Evolutionary conservation across 2,797 vertebrate genomes (phyloP).

Genomic region (Thunnus albacares): DNA sequence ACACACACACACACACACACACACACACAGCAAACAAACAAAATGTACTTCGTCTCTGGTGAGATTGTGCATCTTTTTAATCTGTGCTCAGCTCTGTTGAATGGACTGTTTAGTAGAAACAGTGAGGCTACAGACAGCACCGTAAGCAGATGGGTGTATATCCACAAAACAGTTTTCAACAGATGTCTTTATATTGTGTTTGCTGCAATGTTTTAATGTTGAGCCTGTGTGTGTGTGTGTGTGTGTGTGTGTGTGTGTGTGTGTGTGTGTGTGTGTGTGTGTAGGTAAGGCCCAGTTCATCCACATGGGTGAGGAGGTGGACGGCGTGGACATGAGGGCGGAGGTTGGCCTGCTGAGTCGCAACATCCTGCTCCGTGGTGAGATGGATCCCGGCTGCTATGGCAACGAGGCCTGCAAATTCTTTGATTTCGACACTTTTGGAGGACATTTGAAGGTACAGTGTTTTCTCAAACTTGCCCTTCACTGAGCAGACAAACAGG

Average conservation of each 20-base stretch:
- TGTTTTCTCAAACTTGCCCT: background rate
- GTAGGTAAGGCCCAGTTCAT: slow-evolving; percentile 92
- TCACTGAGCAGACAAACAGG: background rate
- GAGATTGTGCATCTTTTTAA: slow-evolving; percentile 8
- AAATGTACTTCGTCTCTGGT: background rate
- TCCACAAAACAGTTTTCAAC: background rate
- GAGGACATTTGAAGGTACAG: slow-evolving; percentile 95
- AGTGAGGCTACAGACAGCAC: background rate
- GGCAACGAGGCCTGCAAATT: slow-evolving; percentile 91
- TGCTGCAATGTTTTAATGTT: slow-evolving; percentile 13
- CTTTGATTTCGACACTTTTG: slow-evolving; percentile 96
- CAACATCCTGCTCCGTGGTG: slow-evolving; percentile 90
- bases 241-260: slow-evolving; percentile 26
- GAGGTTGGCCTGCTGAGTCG: slow-evolving; percentile 94
- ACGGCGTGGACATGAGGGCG: slow-evolving; percentile 95
- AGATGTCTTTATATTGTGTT: slow-evolving; percentile 18
- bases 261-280: slow-evolving; percentile 24
- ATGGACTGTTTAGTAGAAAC: background rate
- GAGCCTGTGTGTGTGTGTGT: slow-evolving; percentile 18
- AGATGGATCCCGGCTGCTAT: slow-evolving; percentile 92
- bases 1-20: background rate
- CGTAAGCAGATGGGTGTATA: background rate
- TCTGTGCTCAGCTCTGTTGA: slow-evolving; percentile 1
- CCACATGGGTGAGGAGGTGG: slow-evolving; percentile 91
- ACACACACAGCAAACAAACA: slow-evolving; percentile 2